Percentiles rank a stretch among this genome's conserved stretches.
Evolutionary conservation across 2,797 vertebrate species (phyloP).

Genomic region (Schizothorax lantsangensis): DNA sequence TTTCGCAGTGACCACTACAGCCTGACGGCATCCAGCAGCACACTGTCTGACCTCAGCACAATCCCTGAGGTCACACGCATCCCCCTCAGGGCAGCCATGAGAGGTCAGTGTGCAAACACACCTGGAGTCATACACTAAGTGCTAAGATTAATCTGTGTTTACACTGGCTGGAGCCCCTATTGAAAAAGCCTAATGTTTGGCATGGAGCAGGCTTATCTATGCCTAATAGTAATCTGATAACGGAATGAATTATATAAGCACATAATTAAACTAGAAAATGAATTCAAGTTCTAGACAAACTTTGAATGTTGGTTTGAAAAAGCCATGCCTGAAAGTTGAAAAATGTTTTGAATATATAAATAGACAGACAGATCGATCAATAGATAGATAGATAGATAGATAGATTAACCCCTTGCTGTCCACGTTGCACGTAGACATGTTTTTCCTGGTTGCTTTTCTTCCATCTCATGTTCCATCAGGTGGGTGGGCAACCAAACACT

Average conservation of each 20-base stretch:
- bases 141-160: not conserved
- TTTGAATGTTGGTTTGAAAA: not conserved
- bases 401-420: slow-evolving; percentile 7
- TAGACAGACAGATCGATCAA: not conserved
- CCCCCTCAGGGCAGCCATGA: slow-evolving; percentile 63
- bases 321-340: not conserved
- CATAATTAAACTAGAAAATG: not conserved
- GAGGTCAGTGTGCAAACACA: slow-evolving; percentile 68
- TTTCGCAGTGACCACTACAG: slow-evolving; percentile 76
- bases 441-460: slow-evolving; percentile 56
- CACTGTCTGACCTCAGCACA: slow-evolving; percentile 85
- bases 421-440: slow-evolving; percentile 48
- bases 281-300: not conserved
- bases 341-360: not conserved
- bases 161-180: not conserved
- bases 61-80: slow-evolving; percentile 82
- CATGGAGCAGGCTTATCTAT: not conserved
- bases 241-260: slow-evolving; percentile 42
- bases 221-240: slow-evolving; percentile 15
- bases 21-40: slow-evolving; percentile 76
- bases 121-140: slow-evolving; percentile 17
- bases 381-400: not conserved
- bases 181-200: not conserved
- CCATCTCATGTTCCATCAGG: slow-evolving; percentile 57
- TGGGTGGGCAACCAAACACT: slow-evolving; percentile 43